Evolutionary conservation across 2,113 vertebrate species (phyloP).

Genomic region (Aspiorhynchus laticeps): DNA sequence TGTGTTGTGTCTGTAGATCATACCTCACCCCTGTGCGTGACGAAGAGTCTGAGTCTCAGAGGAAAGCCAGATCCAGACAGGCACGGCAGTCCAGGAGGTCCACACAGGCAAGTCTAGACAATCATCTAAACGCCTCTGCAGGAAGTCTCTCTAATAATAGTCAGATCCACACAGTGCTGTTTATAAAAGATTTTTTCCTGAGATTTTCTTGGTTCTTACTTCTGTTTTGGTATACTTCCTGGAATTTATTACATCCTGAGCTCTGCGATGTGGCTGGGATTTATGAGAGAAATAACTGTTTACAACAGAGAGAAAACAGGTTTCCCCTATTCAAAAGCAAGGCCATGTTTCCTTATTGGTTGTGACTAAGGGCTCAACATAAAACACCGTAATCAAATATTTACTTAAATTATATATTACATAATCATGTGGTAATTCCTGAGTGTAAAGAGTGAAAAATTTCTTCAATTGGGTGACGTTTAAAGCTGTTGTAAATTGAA

Average conservation of each 20-base stretch:
- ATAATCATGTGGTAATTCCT: background rate
- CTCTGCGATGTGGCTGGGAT: background rate
- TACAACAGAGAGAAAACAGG: background rate
- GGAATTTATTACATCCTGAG: slow-evolving; percentile 1
- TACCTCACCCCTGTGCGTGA: slow-evolving; percentile 98
- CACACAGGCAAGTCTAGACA: slow-evolving; percentile 83
- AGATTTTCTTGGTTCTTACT: background rate
- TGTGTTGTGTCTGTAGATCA: slow-evolving; percentile 75
- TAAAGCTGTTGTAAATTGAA: background rate
- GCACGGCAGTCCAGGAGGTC: slow-evolving; percentile 97
- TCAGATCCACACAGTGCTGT: background rate
- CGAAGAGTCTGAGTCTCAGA: slow-evolving; percentile 98
- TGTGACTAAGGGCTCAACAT: background rate
- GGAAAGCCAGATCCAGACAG: slow-evolving; percentile 98
- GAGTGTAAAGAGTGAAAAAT: background rate
- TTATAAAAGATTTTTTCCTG: background rate
- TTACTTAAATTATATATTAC: background rate
- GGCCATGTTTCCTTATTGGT: background rate
- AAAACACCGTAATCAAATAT: background rate
- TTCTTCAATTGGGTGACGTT: background rate
- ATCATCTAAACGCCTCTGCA: background rate
- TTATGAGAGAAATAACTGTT: slow-evolving; percentile 10
- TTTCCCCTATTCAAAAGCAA: background rate
- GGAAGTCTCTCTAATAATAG: background rate
- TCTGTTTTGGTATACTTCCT: background rate